Percentiles rank a stretch among this genome's conserved stretches.
Conservation (phyloP, 2,113 vertebrate genomes). For the Myrmecobius fasciatus region DNA sequence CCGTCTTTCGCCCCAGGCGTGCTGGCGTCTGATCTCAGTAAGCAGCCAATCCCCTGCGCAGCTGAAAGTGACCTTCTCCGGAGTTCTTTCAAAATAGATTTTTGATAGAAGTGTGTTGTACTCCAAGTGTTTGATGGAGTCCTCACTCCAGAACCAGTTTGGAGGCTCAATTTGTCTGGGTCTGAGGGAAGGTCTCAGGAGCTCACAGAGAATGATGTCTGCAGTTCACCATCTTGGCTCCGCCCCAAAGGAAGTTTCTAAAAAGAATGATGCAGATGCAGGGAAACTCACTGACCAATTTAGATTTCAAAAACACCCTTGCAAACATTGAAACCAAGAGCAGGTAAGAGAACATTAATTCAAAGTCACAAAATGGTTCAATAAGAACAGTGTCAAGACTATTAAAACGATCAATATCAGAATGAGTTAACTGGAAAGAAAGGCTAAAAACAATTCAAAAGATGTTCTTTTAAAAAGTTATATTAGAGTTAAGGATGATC, state of each 20-base stretch:
- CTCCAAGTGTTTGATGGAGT: no score
- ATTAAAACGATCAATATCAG: not conserved
- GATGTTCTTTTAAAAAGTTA: not conserved
- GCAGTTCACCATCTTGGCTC: no score
- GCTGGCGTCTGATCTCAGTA: no score
- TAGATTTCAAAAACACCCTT: not conserved
- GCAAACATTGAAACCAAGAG: not conserved
- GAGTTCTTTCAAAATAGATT: no score
- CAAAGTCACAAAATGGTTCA: not conserved
- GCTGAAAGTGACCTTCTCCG: no score
- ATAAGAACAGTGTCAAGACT: not conserved
- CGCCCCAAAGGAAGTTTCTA: not conserved
- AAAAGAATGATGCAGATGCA: not conserved
- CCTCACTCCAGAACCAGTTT: no score
- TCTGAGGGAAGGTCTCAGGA: no score
- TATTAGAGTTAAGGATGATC: not conserved
- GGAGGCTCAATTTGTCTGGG: no score
- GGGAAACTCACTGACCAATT: not conserved
- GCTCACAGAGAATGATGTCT: no score
- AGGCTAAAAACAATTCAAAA: not conserved
- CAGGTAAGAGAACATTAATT: not conserved
- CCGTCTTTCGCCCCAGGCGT: no score
- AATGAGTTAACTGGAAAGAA: not conserved
- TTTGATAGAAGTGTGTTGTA: no score
- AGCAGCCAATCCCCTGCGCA: no score